Base-by-base conservation (phyloP, 2,113 vertebrate genomes). In the Plotosus lineatus region DNA sequence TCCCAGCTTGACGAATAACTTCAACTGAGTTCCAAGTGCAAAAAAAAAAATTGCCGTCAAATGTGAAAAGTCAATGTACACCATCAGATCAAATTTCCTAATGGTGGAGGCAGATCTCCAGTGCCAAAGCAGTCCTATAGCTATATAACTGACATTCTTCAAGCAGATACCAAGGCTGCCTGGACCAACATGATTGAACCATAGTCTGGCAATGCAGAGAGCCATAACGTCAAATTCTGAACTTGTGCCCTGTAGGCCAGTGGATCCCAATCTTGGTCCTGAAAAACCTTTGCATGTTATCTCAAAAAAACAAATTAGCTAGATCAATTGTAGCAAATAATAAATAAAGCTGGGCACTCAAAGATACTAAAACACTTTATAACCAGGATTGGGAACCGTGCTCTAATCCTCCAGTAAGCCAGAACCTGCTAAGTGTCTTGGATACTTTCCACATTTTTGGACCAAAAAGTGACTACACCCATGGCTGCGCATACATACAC, bases 401-500 rank as follows among this genome's bases (percentile, higher is more conserved):
- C 75, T 60, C 28, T 42, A 75, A 31, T 11, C 38, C 48, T 56
- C 31, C 40, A 58, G 40, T 56, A 74, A 78, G 31, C 9, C 36
- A 66, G 76, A 26, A 56, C 42, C n/a, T 19, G 42, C 46, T 17
- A 66, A 68, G 76, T 33, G 55, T 31, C 60, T 80, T 58, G 19
- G 23, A 14, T 9, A 63, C 3, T 31, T 42, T 23, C 26, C 31
- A 50, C 3, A 9, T 9, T 7, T 51, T 38, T 50, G 42, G 48
- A 40, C 69, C 50, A 50, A 28, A 69, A 44, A 38, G 40, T 56
- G 69, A 51, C 26, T 60, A 79, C 61, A 82, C 80, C 75, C 83
- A n/a, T n/a, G n/a, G n/a, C n/a, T 75, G 36, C 51, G 51, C 33
- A 68, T 33, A 28, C 73, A 79, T 33, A 10, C 55, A 51, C 15